Conservation (phyloP, 2,113 vertebrate species). For the Corythornis vintsioides region DNA sequence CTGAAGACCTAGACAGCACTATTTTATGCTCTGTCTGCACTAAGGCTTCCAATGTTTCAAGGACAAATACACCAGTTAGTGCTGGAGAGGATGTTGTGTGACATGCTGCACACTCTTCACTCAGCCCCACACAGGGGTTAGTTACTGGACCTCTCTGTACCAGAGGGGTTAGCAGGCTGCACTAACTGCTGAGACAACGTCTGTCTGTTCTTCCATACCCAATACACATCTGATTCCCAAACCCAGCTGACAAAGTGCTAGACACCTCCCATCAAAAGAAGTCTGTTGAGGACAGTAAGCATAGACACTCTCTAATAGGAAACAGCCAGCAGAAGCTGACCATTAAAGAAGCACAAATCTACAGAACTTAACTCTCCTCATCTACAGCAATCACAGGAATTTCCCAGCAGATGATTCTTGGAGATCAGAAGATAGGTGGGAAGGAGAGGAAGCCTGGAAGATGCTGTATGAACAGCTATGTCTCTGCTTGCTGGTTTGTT, state of each 20-base stretch:
- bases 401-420: not conserved
- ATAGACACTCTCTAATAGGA: not conserved
- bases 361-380: not conserved
- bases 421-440: not conserved
- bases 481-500: not conserved
- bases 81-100: not conserved
- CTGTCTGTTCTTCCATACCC: not conserved
- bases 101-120: not conserved
- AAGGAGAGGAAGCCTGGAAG: not conserved
- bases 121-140: not conserved
- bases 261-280: not conserved
- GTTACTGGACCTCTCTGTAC: not conserved
- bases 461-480: accelerated
- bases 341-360: not conserved
- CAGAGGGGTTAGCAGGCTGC: not conserved
- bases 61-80: not conserved
- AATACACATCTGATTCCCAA: not conserved
- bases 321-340: not conserved
- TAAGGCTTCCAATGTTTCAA: not conserved
- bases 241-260: not conserved
- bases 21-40: not conserved
- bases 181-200: not conserved
- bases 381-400: not conserved
- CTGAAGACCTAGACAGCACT: not conserved
- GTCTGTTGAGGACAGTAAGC: not conserved